Percentiles rank a stretch among this genome's conserved stretches.
These are phyloP conservation scores for Sebastes oblongus DNA, from an alignment of 2,797 vertebrate species.

Conservation along the genomic window DNA sequence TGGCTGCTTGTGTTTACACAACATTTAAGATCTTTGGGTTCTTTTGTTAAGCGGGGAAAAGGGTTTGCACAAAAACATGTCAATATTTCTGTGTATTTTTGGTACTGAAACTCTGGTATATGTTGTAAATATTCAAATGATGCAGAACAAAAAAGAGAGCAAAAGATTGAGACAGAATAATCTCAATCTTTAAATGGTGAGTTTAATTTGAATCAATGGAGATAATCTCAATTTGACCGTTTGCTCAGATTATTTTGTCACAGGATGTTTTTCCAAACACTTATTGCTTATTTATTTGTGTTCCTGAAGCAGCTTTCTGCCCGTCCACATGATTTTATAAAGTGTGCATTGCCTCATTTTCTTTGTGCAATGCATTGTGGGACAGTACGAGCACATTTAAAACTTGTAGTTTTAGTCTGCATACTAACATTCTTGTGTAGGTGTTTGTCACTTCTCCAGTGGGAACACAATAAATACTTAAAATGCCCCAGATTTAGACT, in stretches of 20 bases:
- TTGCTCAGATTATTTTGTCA: not conserved
- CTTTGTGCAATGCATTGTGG: not conserved
- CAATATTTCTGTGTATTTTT: too few relatives aligned
- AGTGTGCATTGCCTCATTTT: not conserved
- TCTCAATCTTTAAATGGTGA: not conserved
- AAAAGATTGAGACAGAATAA: not conserved
- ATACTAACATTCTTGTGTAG: not conserved
- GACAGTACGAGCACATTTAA: not conserved
- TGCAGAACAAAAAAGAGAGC: too few relatives aligned
- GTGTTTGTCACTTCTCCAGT: not conserved
- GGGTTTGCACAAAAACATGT: too few relatives aligned
- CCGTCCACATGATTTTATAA: not conserved
- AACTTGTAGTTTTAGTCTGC: not conserved
- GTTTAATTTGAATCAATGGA: not conserved
- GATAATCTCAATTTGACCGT: not conserved
- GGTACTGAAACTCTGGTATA: too few relatives aligned
- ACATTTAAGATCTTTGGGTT: too few relatives aligned
- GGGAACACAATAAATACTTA: not conserved
- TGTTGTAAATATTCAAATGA: too few relatives aligned
- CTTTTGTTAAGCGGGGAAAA: too few relatives aligned
- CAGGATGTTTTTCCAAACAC: not conserved
- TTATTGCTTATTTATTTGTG: not conserved
- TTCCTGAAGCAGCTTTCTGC: too few relatives aligned
- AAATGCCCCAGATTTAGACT: not conserved
- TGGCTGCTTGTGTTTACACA: too few relatives aligned